Evolutionary conservation across 2,113 vertebrate species (phyloP).

Genomic region (Sturnus vulgaris): DNA sequence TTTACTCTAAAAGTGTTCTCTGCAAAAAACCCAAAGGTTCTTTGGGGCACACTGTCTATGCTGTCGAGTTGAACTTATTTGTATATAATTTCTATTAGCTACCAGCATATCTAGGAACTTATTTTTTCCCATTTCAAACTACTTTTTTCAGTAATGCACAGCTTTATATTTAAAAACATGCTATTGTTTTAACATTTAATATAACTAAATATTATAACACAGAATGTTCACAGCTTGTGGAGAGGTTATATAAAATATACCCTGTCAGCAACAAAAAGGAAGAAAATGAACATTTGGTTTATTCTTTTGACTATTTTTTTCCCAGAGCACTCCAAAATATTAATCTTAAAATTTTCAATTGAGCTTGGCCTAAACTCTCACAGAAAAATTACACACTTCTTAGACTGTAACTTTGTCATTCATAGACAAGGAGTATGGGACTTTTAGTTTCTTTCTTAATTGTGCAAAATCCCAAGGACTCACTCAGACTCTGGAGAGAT

Average conservation of each 20-base stretch:
- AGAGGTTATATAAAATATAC: neutral
- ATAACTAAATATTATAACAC: neutral
- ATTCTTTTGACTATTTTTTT: neutral
- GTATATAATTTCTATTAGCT: neutral
- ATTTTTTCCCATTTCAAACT: neutral
- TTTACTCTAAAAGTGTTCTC: neutral
- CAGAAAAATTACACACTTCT: neutral
- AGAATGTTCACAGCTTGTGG: neutral
- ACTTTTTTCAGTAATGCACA: neutral
- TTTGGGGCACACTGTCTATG: neutral
- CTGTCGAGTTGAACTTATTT: neutral
- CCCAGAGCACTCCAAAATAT: neutral
- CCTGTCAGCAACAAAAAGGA: neutral
- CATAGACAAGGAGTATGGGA: neutral
- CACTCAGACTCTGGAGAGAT: neutral
- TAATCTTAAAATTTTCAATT: neutral
- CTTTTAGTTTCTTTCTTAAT: neutral
- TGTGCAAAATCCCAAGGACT: neutral
- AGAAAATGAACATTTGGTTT: neutral
- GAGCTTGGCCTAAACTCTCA: neutral
- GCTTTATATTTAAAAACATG: neutral
- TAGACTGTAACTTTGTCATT: neutral
- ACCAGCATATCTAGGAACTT: neutral
- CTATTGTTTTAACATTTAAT: too few species aligned
- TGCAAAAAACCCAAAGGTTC: neutral